These are phyloP conservation scores for Tympanuchus pallidicinctus DNA, from an alignment of 2,113 vertebrate species.

Conservation along the genomic window DNA sequence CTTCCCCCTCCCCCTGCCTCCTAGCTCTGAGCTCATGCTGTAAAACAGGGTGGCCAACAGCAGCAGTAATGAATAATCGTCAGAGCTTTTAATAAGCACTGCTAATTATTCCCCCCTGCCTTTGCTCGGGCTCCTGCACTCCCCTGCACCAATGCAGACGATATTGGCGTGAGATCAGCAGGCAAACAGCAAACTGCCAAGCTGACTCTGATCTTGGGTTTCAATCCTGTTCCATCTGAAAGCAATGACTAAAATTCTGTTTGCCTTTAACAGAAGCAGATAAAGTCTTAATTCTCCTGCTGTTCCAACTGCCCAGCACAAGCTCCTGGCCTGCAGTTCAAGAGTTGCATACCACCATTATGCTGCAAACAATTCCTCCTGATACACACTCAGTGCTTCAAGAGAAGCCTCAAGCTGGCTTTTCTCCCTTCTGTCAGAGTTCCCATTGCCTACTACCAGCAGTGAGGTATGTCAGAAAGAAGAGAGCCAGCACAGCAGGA, in stretches of 20 bases:
- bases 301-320: not conserved
- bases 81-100: slow-evolving; percentile 13
- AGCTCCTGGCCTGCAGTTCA: not conserved
- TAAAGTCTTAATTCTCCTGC: not conserved
- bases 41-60: not conserved
- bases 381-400: fast-evolving
- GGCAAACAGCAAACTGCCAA: not conserved
- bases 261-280: not conserved
- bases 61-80: slow-evolving; percentile 2
- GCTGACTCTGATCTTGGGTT: not conserved
- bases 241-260: not conserved
- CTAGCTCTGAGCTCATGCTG: not conserved
- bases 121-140: not conserved
- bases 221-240: not conserved
- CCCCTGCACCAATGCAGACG: not conserved
- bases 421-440: not conserved
- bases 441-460: not conserved
- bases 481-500: not conserved
- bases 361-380: not conserved
- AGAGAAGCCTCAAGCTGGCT: not conserved
- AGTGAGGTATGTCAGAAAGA: not conserved
- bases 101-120: slow-evolving; percentile 5
- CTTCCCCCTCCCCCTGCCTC: not conserved
- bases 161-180: not conserved
- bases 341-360: not conserved